Base-by-base conservation (phyloP, 2,113 vertebrate genomes). In the Theristicus caerulescens region DNA sequence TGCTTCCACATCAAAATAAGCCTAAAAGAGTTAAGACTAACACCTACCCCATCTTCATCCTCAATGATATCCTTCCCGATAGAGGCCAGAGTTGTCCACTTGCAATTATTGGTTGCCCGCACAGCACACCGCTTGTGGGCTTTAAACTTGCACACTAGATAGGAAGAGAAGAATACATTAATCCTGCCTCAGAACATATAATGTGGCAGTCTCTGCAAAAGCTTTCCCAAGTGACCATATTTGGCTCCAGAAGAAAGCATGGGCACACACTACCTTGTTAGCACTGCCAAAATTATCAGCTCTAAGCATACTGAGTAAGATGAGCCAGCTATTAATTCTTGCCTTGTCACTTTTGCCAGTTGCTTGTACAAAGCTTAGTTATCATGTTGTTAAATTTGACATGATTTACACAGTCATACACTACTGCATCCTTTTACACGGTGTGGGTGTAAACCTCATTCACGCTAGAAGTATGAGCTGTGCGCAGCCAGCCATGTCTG, bases 21-120 rank as follows among this genome's bases (percentile, higher is more conserved):
- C 25, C 25, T 36, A 44, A 13, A 79, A 89, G 16, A 88, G 31
- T 25, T 55, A 69, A 38, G 32, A 65, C 15, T 34, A 69, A 78
- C 5, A 13, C 99, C n/a, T 98, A 99, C 99, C 98, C 99, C 99
- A 16, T 99, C 99, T 97, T 99, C 99, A 10, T 99, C 99, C 96
- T 99, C 99, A 8, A 99, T 99, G 90, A 99, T 99, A 97, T 99
- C 99, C 96, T 99, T 99, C 83, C 99, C 99, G 0, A 99, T 99
- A 16, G 99, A 99, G 24, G 99, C 99, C 97, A 99, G 97, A 1
- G 99, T 99, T 17, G 99, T 99, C 99, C 99, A 99, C 93, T 99
- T 99, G 97, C 99, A 99, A 97, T 99, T 99, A 95, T 99, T 99
- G 72, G 98, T 99, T 72, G 99, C 99, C 62, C 99, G 97, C 71